A percentile compares a stretch with the other conserved stretches of the same genome.
phyloP scores from a whole-genome alignment of 30 jellyfish, hydroid and myxozoan species.

The Aurelia sp. region DNA sequence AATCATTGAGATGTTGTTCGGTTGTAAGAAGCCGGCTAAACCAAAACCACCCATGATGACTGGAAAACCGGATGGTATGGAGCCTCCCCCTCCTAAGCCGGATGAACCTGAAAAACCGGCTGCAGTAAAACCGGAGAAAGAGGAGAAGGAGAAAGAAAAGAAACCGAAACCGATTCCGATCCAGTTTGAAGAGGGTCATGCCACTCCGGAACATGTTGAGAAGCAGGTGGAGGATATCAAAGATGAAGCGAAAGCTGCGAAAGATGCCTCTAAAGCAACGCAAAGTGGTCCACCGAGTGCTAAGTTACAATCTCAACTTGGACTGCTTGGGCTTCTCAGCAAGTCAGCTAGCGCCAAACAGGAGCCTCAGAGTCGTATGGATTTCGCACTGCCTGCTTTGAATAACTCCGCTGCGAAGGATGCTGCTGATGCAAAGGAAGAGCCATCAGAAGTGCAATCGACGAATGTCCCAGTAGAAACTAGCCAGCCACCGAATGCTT shows the following conservation, averaged over 20 bases:
- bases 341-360: slow-evolving; percentile 8
- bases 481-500: not conserved
- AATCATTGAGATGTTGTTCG: slow-evolving; percentile 75
- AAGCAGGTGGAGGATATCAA: slow-evolving; percentile 52
- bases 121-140: slow-evolving; percentile 26
- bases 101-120: slow-evolving; percentile 57
- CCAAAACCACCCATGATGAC: slow-evolving; percentile 20
- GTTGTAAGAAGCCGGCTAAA: slow-evolving; percentile 70
- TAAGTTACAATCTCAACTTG: slow-evolving; percentile 32
- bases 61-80: slow-evolving; percentile 47
- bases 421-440: no score
- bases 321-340: slow-evolving; percentile 20
- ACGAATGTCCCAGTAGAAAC: no score
- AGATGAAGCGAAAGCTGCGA: slow-evolving; percentile 14
- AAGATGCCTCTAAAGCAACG: slow-evolving; percentile 25
- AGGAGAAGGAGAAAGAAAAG: slow-evolving; percentile 37
- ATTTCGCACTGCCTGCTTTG: not conserved
- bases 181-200: slow-evolving; percentile 45
- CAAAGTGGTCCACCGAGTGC: slow-evolving; percentile 17
- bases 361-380: slow-evolving; percentile 44
- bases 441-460: no score
- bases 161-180: slow-evolving; percentile 64
- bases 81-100: slow-evolving; percentile 52
- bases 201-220: slow-evolving; percentile 41
- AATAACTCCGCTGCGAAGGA: slow-evolving; percentile 7